These are phyloP conservation scores for Distichodus sexfasciatus DNA, from an alignment of 2,797 vertebrate species.

Conservation along the genomic window DNA sequence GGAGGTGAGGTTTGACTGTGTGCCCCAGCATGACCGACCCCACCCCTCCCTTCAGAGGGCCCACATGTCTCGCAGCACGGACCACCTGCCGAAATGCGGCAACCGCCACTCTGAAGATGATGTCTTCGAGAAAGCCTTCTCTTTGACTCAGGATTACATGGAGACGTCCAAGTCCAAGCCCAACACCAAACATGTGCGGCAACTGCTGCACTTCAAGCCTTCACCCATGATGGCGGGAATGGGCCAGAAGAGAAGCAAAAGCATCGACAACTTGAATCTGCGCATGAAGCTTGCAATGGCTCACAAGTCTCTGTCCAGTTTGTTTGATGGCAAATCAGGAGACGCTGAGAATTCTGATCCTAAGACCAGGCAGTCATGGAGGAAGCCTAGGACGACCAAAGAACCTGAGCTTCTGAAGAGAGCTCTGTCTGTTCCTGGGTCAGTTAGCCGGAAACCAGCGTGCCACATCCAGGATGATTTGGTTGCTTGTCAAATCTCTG, in stretches of 20 bases:
- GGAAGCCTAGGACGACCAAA: constrained; percentile 65
- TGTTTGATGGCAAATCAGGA: constrained; percentile 74
- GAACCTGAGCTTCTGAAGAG: constrained; percentile 66
- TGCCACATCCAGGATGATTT: constrained; percentile 25
- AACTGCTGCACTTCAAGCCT: constrained; percentile 36
- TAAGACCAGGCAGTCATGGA: too few species aligned
- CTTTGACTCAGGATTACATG: constrained; percentile 46
- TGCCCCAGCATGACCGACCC: not conserved
- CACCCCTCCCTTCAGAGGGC: constrained; percentile 18
- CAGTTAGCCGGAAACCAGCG: constrained; percentile 2
- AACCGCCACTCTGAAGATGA: constrained; percentile 58
- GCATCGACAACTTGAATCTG: constrained; percentile 69
- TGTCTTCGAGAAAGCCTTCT: constrained; percentile 58
- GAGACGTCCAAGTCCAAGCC: constrained; percentile 35
- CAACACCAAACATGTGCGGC: not conserved
- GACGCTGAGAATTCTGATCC: constrained; percentile 73
- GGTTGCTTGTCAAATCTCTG: constrained; percentile 45
- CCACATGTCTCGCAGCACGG: constrained; percentile 34
- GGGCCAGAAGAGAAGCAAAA: constrained; percentile 66
- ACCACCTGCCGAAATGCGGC: constrained; percentile 28
- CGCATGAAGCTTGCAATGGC: constrained; percentile 72
- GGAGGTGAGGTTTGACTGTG: not conserved
- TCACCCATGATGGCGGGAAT: constrained; percentile 49
- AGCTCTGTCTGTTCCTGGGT: constrained; percentile 38
- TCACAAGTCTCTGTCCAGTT: constrained; percentile 77